Percentiles rank a stretch among this genome's conserved stretches.
Conservation (phyloP, 2,888 invertebrate genomes). For the Lasioglossum calceatum region DNA sequence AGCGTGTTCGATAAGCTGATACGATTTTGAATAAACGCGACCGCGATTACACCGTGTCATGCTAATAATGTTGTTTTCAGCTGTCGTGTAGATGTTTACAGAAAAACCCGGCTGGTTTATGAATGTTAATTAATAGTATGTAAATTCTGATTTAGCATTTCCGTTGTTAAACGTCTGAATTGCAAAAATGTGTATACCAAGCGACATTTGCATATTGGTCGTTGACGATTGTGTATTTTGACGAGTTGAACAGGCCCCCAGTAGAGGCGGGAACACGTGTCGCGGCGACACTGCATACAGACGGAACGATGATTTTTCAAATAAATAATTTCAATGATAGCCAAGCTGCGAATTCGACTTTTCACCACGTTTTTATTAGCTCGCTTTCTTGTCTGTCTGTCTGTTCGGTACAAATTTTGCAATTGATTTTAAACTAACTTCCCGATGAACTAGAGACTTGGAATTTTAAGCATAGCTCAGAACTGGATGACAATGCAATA, state of each 20-base stretch:
- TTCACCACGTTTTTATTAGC: too few relatives aligned
- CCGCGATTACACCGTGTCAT: not conserved
- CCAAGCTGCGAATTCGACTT: too few relatives aligned
- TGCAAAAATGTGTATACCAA: not conserved
- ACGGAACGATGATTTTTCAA: too few relatives aligned
- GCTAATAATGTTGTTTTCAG: not conserved
- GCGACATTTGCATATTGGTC: not conserved
- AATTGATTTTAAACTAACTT: too few relatives aligned
- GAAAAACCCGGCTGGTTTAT: not conserved
- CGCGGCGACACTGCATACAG: too few relatives aligned
- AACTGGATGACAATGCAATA: too few relatives aligned
- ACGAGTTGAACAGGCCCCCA: not conserved
- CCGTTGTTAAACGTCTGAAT: not conserved
- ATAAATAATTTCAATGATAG: too few relatives aligned
- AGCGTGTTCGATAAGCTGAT: not conserved
- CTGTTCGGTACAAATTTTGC: too few relatives aligned
- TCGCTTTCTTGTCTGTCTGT: too few relatives aligned
- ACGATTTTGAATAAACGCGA: not conserved
- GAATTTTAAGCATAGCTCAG: too few relatives aligned
- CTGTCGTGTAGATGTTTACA: not conserved
- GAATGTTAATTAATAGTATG: slow-evolving; percentile 6
- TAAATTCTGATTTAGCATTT: not conserved
- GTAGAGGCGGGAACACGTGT: too few relatives aligned
- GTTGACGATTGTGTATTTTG: not conserved
- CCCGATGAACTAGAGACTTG: too few relatives aligned